These are phyloP conservation scores for Cephus spinipes DNA, from an alignment of 2,888 invertebrate genomes.

Conservation along the genomic window DNA sequence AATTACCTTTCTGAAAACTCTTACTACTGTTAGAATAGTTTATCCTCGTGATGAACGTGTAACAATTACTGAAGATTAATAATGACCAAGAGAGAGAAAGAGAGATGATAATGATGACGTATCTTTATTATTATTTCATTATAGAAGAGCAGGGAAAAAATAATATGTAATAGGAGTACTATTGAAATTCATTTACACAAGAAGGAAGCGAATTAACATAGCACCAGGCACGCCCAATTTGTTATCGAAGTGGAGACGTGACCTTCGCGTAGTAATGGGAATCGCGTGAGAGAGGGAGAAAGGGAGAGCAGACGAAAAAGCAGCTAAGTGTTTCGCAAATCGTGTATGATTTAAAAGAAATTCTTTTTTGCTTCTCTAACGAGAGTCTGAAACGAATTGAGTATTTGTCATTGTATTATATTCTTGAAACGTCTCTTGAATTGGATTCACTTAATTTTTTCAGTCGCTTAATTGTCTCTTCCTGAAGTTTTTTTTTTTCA, in stretches of 20 bases:
- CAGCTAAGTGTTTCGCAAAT: neutral
- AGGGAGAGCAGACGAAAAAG: neutral
- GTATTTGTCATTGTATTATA: neutral
- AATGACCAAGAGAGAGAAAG: neutral
- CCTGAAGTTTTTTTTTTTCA: neutral
- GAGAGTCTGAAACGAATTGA: neutral
- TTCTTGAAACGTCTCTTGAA: neutral
- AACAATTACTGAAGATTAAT: neutral
- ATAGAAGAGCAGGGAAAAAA: too few species aligned
- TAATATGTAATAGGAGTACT: too few species aligned
- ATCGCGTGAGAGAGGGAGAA: neutral
- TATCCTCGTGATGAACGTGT: neutral
- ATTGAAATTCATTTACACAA: too few species aligned
- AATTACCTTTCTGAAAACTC: neutral
- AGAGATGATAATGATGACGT: too few species aligned
- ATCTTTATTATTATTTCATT: too few species aligned
- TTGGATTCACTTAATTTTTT: neutral
- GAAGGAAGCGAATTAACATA: too few species aligned
- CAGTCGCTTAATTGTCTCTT: neutral
- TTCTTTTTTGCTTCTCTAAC: neutral
- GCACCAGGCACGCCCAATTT: too few species aligned
- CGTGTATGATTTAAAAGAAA: too few species aligned
- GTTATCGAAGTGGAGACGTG: too few species aligned
- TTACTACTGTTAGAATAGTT: neutral
- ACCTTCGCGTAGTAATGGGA: too few species aligned